A percentile compares a stretch with the other conserved stretches of the same genome.
Evolutionary conservation across 2,797 vertebrate species (phyloP).

Genomic region (Enteromius thamalakanensis): DNA sequence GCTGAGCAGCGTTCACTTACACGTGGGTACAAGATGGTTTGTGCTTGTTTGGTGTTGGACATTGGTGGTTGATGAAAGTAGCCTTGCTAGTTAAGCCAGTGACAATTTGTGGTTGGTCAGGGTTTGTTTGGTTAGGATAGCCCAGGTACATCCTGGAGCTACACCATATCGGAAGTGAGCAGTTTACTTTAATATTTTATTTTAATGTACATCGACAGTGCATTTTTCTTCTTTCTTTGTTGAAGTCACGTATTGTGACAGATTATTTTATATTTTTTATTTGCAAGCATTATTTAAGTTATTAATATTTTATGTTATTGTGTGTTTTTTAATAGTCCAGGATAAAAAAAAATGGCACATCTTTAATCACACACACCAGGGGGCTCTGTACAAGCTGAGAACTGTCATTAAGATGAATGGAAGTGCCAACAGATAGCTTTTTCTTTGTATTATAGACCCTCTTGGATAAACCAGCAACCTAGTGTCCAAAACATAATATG

Average conservation of each 20-base stretch:
- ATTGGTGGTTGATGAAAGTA: background rate
- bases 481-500: slow-evolving; percentile 1
- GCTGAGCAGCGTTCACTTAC: background rate
- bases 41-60: background rate
- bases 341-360: background rate
- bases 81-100: background rate
- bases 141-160: background rate
- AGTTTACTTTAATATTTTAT: background rate
- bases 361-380: background rate
- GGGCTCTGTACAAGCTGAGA: background rate
- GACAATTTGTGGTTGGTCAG: background rate
- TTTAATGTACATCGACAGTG: background rate
- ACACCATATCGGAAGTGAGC: background rate
- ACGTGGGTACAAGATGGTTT: background rate
- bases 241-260: background rate
- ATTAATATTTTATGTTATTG: background rate
- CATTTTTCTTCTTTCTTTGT: background rate
- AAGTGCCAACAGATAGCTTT: slow-evolving; percentile 23
- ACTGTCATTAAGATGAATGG: slow-evolving; percentile 15
- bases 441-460: background rate
- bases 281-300: background rate
- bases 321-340: background rate
- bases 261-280: background rate
- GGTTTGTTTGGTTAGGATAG: background rate
- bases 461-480: background rate